phyloP scores from a whole-genome alignment of 1,140 invertebrate genomes.

The Ceratina japonica region DNA sequence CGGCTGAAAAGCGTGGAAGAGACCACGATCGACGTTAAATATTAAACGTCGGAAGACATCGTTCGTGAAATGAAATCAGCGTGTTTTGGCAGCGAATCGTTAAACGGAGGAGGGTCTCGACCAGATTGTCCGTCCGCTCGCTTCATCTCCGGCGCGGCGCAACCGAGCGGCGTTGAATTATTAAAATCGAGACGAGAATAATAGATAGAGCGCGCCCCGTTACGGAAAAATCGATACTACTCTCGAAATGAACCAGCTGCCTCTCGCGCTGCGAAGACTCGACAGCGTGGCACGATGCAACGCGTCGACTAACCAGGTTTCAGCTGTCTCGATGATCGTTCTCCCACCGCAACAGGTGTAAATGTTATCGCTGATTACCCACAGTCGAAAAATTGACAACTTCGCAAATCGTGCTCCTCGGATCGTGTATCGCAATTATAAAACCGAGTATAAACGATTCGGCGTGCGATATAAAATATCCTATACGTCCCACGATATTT shows the following conservation, averaged over 20 bases:
- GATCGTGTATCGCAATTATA: not conserved
- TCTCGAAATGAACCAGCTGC: constrained; percentile 49
- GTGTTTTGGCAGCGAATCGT: not conserved
- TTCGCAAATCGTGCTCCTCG: not conserved
- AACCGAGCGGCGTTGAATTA: constrained; percentile 45
- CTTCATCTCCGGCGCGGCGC: not conserved
- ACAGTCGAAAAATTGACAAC: no score
- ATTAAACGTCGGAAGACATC: no score
- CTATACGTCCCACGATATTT: no score
- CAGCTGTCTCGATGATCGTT: constrained; percentile 39
- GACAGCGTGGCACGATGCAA: not conserved
- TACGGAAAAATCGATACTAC: constrained; percentile 53
- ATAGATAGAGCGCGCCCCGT: constrained; percentile 49
- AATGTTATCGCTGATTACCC: constrained; percentile 26
- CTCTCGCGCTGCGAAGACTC: not conserved
- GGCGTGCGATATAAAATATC: no score
- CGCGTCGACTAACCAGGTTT: constrained; percentile 6
- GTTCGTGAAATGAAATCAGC: no score
- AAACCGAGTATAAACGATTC: no score
- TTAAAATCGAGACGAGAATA: constrained; percentile 49
- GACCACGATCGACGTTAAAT: no score
- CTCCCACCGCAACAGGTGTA: constrained; percentile 55
- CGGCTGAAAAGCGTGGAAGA: no score
- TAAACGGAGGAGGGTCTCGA: not conserved
- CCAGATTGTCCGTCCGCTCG: constrained; percentile 11